A percentile compares a stretch with the other conserved stretches of the same genome.
Conservation (phyloP, 2,888 invertebrate species). For the Formica aserva region DNA sequence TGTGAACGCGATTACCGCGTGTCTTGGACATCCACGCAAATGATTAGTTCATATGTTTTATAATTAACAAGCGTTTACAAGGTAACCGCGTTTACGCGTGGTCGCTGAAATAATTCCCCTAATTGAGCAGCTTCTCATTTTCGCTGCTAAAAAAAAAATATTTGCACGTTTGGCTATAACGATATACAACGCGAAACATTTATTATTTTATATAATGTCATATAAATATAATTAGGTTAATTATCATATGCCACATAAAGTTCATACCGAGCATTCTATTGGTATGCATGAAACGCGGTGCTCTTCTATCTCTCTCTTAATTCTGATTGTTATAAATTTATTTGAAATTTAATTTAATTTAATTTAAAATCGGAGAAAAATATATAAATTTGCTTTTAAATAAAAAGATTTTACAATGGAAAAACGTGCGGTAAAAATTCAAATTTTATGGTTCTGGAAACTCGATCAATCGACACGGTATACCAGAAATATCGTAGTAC, state of each 20-base stretch:
- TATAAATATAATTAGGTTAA: slow-evolving; percentile 15
- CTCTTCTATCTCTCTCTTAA: neutral
- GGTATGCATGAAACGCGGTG: neutral
- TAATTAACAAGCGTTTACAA: slow-evolving; percentile 18
- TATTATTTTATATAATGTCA: neutral
- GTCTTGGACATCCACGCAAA: slow-evolving; percentile 23
- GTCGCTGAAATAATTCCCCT: slow-evolving; percentile 16
- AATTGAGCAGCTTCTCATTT: slow-evolving; percentile 18
- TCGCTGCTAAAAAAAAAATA: neutral
- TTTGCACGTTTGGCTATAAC: neutral
- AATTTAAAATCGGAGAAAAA: neutral
- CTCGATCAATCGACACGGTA: neutral
- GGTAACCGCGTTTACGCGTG: slow-evolving; percentile 3
- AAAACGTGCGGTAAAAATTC: neutral
- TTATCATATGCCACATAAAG: neutral
- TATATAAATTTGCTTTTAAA: neutral
- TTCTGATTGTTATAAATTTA: neutral
- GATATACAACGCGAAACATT: neutral
- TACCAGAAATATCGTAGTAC: slow-evolving; percentile 7
- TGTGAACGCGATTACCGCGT: slow-evolving; percentile 26
- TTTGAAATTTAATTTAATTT: neutral
- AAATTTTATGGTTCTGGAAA: neutral
- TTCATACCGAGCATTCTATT: neutral
- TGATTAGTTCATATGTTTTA: slow-evolving; percentile 5
- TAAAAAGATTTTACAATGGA: neutral